Evolutionary conservation across 2,113 vertebrate species (phyloP).

Genomic region (Atlantisia rogersi): DNA sequence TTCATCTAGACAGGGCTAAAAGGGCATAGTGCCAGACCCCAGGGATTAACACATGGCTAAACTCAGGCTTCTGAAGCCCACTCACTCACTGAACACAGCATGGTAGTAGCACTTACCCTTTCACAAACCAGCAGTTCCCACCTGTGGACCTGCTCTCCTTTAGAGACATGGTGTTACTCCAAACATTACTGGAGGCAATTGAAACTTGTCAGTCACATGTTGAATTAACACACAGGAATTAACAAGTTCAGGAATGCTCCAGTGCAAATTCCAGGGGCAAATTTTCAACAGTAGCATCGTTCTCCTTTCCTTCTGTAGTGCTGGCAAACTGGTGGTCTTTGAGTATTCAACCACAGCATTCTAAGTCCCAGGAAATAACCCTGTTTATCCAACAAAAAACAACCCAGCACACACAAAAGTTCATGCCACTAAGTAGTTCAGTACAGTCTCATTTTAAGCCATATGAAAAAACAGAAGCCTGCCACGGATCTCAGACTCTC

Average conservation of each 20-base stretch:
- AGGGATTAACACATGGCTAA: background rate
- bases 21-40: background rate
- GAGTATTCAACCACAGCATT: background rate
- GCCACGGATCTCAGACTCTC: background rate
- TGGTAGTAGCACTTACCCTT: background rate
- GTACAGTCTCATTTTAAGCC: background rate
- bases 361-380: background rate
- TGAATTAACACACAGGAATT: background rate
- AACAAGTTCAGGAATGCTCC: background rate
- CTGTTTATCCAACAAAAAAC: background rate
- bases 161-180: background rate
- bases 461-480: background rate
- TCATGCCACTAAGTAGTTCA: background rate
- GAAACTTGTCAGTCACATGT: accelerated
- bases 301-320: background rate
- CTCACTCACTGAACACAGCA: background rate
- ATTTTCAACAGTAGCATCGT: background rate
- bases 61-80: background rate
- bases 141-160: background rate
- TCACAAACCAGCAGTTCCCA: background rate
- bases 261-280: background rate
- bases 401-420: background rate
- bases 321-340: background rate
- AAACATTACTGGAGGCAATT: background rate
- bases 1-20: no score